These are phyloP conservation scores for Brienomyrus brachyistius DNA, from an alignment of 2,113 vertebrate genomes.

Conservation along the genomic window DNA sequence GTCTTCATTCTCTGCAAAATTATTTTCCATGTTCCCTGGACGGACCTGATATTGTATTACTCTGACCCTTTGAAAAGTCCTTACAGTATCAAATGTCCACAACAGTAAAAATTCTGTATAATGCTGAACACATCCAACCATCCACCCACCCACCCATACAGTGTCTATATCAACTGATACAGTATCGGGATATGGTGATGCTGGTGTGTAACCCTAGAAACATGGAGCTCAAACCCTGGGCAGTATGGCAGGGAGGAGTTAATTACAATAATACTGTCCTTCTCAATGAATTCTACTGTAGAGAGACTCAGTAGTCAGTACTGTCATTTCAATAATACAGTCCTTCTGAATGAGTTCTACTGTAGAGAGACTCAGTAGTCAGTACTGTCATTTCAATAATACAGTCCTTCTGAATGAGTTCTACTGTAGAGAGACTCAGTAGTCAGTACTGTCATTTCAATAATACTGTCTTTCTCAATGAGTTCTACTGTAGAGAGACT, in stretches of 20 bases:
- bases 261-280: not conserved
- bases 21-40: not conserved
- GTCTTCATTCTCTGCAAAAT: not conserved
- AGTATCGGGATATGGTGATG: not conserved
- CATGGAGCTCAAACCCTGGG: not conserved
- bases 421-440: too few species aligned
- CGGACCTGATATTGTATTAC: not conserved
- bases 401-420: not conserved
- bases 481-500: not conserved
- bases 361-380: not conserved
- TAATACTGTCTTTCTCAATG: not conserved
- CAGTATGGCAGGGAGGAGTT: not conserved
- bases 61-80: not conserved
- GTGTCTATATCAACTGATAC: not conserved
- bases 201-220: not conserved
- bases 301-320: too few species aligned
- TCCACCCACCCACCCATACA: not conserved
- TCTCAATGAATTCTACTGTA: too few species aligned
- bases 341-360: not conserved
- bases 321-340: not conserved
- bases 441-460: not conserved
- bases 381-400: not conserved
- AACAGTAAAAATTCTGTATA: not conserved
- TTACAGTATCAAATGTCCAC: not conserved
- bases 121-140: not conserved